These are phyloP conservation scores for Eurytoma californica DNA, from an alignment of 2,888 invertebrate species.

Conservation along the genomic window DNA sequence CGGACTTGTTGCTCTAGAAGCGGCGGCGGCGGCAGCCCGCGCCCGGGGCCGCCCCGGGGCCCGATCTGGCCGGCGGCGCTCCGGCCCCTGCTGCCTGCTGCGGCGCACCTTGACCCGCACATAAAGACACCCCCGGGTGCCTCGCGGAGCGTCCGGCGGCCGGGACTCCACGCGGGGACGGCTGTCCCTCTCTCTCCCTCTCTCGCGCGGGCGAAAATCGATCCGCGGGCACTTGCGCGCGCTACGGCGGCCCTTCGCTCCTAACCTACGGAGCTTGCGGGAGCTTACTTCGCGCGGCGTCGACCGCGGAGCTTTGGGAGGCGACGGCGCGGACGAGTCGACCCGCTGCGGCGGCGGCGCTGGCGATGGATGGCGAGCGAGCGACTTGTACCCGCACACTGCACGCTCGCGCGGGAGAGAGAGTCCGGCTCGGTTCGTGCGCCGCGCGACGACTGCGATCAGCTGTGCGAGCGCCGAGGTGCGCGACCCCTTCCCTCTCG, in stretches of 20 bases:
- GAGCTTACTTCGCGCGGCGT: neutral
- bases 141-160: neutral
- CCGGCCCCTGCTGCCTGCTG: neutral
- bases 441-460: slow-evolving; percentile 44
- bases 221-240: neutral
- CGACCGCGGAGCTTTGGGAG: neutral
- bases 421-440: slow-evolving; percentile 19
- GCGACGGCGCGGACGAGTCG: neutral
- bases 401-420: neutral
- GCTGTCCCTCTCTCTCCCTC: neutral
- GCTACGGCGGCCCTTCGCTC: too few species aligned
- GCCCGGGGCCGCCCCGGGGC: neutral
- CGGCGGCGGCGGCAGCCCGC: neutral
- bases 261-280: neutral
- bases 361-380: neutral
- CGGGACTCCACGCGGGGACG: neutral
- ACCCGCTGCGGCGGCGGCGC: too few species aligned
- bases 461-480: slow-evolving; percentile 40
- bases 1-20: neutral
- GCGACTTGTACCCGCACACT: neutral
- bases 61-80: neutral
- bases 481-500: slow-evolving; percentile 34
- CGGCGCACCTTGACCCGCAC: slow-evolving; percentile 32
- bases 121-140: slow-evolving; percentile 2
- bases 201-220: neutral